Evolutionary conservation across 2,888 invertebrate genomes (phyloP).

Genomic region (Lapara coniferarum): DNA sequence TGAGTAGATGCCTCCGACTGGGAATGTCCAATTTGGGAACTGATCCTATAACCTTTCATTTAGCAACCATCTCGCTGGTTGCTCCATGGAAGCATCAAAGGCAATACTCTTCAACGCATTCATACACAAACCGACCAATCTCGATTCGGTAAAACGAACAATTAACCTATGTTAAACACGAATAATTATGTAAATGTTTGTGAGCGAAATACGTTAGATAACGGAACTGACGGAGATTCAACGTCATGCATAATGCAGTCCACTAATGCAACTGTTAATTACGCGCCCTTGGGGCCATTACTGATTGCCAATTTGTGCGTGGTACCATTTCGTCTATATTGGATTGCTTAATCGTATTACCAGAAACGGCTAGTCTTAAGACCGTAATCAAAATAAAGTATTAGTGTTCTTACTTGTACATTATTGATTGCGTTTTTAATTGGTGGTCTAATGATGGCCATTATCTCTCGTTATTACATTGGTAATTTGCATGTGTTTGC

Average conservation of each 20-base stretch:
- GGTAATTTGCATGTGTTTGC: slow-evolving; percentile 31
- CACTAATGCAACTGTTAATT: slow-evolving; percentile 73
- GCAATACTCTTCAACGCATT: too few species aligned
- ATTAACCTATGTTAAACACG: slow-evolving; percentile 44
- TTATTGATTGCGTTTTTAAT: slow-evolving; percentile 38
- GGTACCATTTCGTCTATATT: slow-evolving; percentile 59
- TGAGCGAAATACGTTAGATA: slow-evolving; percentile 62
- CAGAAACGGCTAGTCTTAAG: slow-evolving; percentile 52
- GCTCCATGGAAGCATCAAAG: too few species aligned
- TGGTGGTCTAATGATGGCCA: slow-evolving; percentile 3
- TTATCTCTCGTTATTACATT: slow-evolving; percentile 35
- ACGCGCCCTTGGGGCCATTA: slow-evolving; percentile 66
- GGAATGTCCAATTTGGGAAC: too few species aligned
- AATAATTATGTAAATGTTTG: slow-evolving; percentile 69
- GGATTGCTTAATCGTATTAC: slow-evolving; percentile 62
- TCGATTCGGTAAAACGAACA: slow-evolving; percentile 26
- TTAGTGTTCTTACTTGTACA: slow-evolving; percentile 52
- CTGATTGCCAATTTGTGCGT: slow-evolving; percentile 69
- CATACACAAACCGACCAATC: background rate
- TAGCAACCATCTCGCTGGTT: too few species aligned
- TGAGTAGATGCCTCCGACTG: too few species aligned
- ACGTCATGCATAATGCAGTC: slow-evolving; percentile 71
- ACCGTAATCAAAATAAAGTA: slow-evolving; percentile 58
- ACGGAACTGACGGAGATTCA: slow-evolving; percentile 61
- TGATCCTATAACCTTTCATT: too few species aligned